phyloP scores from a whole-genome alignment of 2,113 vertebrate genomes.

The Lagenorhynchus albirostris region DNA sequence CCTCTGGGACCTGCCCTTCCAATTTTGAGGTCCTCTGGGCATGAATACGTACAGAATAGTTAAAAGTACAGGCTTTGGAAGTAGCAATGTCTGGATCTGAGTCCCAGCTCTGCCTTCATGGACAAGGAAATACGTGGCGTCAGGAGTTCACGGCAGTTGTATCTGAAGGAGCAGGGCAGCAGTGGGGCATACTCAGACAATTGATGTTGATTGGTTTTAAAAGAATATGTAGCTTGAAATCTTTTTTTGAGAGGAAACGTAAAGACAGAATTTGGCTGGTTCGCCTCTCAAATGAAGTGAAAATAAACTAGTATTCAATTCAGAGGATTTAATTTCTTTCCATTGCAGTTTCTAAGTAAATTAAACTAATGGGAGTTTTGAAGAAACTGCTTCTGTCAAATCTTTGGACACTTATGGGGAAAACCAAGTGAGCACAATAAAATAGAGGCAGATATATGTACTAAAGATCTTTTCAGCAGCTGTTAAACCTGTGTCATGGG shows the following conservation, averaged over 20 bases:
- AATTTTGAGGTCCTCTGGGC: background rate
- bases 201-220: background rate
- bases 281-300: background rate
- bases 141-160: background rate
- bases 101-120: background rate
- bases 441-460: background rate
- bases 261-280: background rate
- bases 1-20: background rate
- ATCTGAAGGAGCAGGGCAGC: background rate
- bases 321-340: background rate
- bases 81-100: background rate
- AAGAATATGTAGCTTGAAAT: background rate
- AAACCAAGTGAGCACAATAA: slow-evolving; percentile 41
- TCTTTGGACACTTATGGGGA: background rate
- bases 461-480: background rate
- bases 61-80: background rate
- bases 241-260: background rate
- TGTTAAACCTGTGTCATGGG: background rate
- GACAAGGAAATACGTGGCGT: background rate
- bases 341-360: slow-evolving; percentile 10
- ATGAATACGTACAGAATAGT: background rate
- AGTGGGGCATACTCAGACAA: background rate
- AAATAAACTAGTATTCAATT: background rate
- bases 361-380: background rate
- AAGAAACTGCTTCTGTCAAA: slow-evolving; percentile 14